These are phyloP conservation scores for Platysternon megacephalum DNA, from an alignment of 2,113 vertebrate species.

Conservation along the genomic window DNA sequence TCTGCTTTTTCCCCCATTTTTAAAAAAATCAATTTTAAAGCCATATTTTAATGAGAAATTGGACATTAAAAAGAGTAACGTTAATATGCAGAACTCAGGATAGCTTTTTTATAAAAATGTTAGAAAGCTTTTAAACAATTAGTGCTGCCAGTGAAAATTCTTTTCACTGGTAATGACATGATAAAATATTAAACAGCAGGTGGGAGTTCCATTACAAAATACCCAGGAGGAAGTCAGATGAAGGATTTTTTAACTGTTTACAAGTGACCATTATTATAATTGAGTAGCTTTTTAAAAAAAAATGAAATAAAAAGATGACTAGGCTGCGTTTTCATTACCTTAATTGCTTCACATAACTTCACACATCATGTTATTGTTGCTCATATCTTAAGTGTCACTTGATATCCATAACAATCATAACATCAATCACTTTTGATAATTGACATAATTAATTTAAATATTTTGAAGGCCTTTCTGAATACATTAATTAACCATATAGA, in stretches of 20 bases:
- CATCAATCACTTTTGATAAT: conserved; percentile 48
- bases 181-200: conserved; percentile 55
- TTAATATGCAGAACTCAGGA: not conserved
- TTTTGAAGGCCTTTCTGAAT: conserved; percentile 65
- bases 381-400: not conserved
- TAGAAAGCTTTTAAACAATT: conserved; percentile 45
- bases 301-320: not conserved
- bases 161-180: conserved; percentile 38
- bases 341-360: conserved; percentile 55
- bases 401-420: conserved; percentile 57
- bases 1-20: conserved; percentile 5
- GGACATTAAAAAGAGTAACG: rapidly evolving
- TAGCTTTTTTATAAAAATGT: conserved; percentile 36
- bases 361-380: conserved; percentile 44
- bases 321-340: conserved; percentile 42
- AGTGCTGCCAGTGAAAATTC: not conserved
- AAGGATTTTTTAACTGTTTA: conserved; percentile 33
- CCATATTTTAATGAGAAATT: not conserved
- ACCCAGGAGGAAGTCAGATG: conserved; percentile 52
- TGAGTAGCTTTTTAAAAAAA: not conserved
- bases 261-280: conserved; percentile 62
- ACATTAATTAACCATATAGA: conserved; percentile 55
- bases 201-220: conserved; percentile 63
- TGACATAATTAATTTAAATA: conserved; percentile 52
- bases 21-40: not conserved